phyloP scores from a whole-genome alignment of 2,797 vertebrate species.

The Antrozous pallidus region DNA sequence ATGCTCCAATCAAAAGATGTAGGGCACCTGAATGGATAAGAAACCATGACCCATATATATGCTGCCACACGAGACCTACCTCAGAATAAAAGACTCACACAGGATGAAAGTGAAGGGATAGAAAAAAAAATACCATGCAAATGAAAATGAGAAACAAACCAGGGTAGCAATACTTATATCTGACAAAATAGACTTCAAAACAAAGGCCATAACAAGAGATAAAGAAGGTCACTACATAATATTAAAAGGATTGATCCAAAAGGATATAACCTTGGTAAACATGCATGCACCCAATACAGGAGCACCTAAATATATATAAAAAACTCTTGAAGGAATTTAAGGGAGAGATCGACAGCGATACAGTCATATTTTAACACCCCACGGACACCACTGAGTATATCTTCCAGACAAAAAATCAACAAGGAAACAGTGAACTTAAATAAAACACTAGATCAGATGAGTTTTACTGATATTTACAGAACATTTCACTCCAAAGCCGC shows the following conservation, averaged over 20 bases:
- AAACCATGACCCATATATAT: background rate
- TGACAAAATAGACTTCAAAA: background rate
- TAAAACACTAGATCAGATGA: background rate
- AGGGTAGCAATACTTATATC: background rate
- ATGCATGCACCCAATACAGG: background rate
- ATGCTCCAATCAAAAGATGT: background rate
- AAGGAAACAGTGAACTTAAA: background rate
- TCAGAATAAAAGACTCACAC: background rate
- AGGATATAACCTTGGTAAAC: background rate
- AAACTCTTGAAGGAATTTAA: background rate
- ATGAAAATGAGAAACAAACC: background rate
- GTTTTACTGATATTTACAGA: background rate
- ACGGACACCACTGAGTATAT: background rate
- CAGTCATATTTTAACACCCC: background rate
- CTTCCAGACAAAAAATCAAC: background rate
- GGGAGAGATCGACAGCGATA: background rate
- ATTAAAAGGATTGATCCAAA: background rate
- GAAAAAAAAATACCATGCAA: background rate
- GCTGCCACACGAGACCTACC: background rate
- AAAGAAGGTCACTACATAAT: background rate
- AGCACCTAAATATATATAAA: background rate
- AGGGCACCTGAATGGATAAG: background rate
- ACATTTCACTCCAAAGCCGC: background rate
- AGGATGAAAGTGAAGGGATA: background rate
- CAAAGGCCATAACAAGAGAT: background rate